Base-by-base conservation (phyloP, 2,113 vertebrate species). In the Sturnira hondurensis region DNA sequence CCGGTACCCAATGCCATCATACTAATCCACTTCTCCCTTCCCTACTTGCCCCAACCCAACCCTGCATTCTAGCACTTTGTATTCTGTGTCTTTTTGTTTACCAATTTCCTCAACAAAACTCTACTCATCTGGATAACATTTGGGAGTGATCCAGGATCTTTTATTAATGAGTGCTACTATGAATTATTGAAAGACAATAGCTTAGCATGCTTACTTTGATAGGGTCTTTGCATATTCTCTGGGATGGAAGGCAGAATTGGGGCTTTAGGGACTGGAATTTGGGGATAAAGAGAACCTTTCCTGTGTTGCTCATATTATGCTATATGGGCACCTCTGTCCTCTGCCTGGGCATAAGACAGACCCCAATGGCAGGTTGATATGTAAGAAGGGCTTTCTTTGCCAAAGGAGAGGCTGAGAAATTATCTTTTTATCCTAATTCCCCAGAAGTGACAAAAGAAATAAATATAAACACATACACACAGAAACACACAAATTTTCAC, bases 121-220 rank as follows among this genome's bases (percentile, higher is more conserved):
- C 67, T 82, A 7, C n/a, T 92, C 36, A 78, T 54, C 20, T 36
- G 17, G 19, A 38, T 95, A 47, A 54, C 17, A 82, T 67, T 45
- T 94, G 43, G 43, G 26, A 45, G 43, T 50, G 45, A 96, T 41
- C 52, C 67, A 77, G 82, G 41, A 33, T 4, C 58, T 91, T 95
- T 90, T 89, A 86, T 71, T 68, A 93, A 86, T 80, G 43, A 82
- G 22, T 31, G 15, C 47, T 82, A 71, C 85, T 68, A 47, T 80
- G 19, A 95, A 70, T 61, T 84, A 96, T 54, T 94, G 7, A 90
- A 87, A 95, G 52, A 67, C 22, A 67, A 73, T 33, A 88, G n/a
- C 24, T 95, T 96, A 67, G n/a, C 47, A 77, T 28, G 58, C 9
- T 77, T 90, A 67, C 7, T 52, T 91, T 88, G 36, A 50, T 13